Base-by-base conservation (phyloP, 2,113 vertebrate genomes). In the Actenoides hombroni region DNA sequence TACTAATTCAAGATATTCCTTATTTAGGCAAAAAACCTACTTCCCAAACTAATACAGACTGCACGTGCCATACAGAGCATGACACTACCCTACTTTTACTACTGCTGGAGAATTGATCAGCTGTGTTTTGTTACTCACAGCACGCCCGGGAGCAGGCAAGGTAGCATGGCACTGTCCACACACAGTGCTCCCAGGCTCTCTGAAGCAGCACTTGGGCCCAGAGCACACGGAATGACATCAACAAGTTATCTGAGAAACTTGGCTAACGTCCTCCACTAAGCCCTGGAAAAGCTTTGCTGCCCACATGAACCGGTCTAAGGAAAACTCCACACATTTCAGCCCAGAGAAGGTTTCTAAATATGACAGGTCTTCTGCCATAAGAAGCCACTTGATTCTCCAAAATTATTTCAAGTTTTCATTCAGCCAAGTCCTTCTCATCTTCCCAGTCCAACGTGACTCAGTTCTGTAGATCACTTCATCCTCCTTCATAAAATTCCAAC, bases 161-260 rank as follows among this genome's bases (percentile, higher is more conserved):
- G 86, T 12, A 75, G 39, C 51, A 10, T 1, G 2, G 89, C 76
- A 75, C 20, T 60, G 73, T 67, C 71, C 73, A 59, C 21, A 48
- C 53, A 49, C 0, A 6, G 25, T 73, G 83, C 70, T 89, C 59
- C 91, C 21, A 10, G 64, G 53, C 84, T 57, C 71, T 46, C 70
- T 7, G 28, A 63, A 67, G 64, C 93, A 78, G 80, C 51, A 28
- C 80, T 89, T 8, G 20, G 83, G 81, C 70, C 84, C 88, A 71
- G 85, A 84, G 90, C 29, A 91, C 9, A 44, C 23, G 35, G 48
- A 84, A 75, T 67, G 77, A 91, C 86, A 95, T 89, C 94, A 95
- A 97, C 68, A 88, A 93, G 87, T 94, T 90, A 92, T 63, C 79
- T 48, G 53, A 87, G 68, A 97, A 93, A 92, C 80, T 61, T 91